A percentile compares a stretch with the other conserved stretches of the same genome.
Conservation (phyloP, 2,797 vertebrate genomes). For the Zenarchopterus dispar region DNA sequence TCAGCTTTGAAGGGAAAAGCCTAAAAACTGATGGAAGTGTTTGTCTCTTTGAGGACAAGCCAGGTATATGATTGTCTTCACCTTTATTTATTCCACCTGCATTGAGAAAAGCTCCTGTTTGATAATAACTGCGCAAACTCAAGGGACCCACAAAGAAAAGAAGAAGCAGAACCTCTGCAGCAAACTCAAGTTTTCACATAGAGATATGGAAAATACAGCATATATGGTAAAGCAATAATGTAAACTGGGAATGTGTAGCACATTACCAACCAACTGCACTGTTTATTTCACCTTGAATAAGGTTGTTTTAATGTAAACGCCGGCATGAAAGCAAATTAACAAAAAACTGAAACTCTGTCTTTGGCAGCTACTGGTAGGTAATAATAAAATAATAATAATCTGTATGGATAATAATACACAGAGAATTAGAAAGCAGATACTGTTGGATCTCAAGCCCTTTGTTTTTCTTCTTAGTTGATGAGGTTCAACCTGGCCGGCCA, state of each 20-base stretch:
- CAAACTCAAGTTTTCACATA: conserved; percentile 41
- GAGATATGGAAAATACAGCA: conserved; percentile 71
- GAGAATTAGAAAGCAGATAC: conserved; percentile 45
- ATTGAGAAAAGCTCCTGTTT: conserved; percentile 32
- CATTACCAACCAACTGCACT: conserved; percentile 43
- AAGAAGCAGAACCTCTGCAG: conserved; percentile 26
- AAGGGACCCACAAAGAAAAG: conserved; percentile 40
- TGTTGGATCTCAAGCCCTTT: conserved; percentile 76
- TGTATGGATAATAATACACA: conserved; percentile 30
- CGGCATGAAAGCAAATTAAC: conserved; percentile 40
- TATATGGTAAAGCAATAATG: conserved; percentile 53
- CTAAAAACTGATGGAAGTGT: conserved; percentile 2
- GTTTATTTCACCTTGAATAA: conserved; percentile 43
- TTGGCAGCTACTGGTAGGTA: conserved; percentile 71
- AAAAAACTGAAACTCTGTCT: conserved; percentile 56
- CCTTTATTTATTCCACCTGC: conserved; percentile 68
- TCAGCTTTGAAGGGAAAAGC: conserved; percentile 19
- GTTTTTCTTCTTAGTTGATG: conserved; percentile 57
- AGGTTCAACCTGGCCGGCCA: conserved; percentile 40
- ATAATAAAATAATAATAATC: conserved; percentile 29
- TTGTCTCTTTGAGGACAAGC: conserved; percentile 57
- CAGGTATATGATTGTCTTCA: conserved; percentile 75
- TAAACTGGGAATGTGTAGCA: conserved; percentile 60
- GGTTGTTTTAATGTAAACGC: conserved; percentile 57
- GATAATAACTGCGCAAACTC: conserved; percentile 33